phyloP scores from a whole-genome alignment of 2,113 vertebrate genomes.

The Redunca redunca region DNA sequence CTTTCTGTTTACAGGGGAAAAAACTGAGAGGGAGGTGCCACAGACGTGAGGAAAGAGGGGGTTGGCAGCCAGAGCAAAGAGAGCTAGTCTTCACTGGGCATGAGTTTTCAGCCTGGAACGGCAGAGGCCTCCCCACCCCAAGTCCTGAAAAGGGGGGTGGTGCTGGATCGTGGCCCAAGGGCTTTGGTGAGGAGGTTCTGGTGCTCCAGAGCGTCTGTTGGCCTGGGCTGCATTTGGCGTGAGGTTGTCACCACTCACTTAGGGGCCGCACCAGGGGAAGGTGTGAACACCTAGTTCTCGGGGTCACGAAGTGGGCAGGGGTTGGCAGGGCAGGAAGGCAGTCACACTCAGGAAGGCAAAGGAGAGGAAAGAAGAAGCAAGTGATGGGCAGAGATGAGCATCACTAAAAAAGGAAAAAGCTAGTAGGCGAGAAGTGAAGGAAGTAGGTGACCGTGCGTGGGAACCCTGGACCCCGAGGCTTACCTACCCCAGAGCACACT shows the following conservation, averaged over 20 bases:
- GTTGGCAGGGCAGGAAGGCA: background rate
- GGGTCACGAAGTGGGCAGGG: background rate
- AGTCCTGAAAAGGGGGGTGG: background rate
- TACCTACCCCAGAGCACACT: background rate
- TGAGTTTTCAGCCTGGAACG: background rate
- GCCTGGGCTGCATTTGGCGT: background rate
- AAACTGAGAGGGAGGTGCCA: background rate
- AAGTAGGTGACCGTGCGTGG: background rate
- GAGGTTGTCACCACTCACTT: background rate
- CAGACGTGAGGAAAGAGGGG: background rate
- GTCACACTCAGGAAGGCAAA: background rate
- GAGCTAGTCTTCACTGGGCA: background rate
- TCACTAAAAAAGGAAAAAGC: background rate
- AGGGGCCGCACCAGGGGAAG: background rate
- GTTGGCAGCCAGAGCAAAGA: background rate
- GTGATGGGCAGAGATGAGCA: background rate
- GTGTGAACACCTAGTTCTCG: background rate
- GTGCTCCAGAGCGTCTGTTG: background rate
- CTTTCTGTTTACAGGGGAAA: background rate
- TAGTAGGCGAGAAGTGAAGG: background rate
- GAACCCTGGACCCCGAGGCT: fast-evolving
- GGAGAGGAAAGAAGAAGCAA: background rate
- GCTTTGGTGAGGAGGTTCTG: background rate
- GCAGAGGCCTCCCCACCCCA: background rate
- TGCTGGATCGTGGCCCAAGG: too few relatives aligned